phyloP scores from a whole-genome alignment of 2,888 invertebrate species.

The Troglohyphantes excavatus region DNA sequence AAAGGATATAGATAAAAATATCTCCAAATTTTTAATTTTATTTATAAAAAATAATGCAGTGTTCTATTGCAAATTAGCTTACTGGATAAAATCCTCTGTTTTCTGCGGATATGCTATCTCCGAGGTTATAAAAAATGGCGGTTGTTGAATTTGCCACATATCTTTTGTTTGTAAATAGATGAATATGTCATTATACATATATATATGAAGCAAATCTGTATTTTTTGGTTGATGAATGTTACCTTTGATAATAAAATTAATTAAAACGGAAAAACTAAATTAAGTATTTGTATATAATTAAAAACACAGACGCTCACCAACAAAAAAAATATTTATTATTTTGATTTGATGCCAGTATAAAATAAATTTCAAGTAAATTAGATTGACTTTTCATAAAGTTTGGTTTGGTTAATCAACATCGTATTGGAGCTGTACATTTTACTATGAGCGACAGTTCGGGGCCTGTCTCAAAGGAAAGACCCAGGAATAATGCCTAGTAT shows the following conservation, averaged over 20 bases:
- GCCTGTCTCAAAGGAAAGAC: too few relatives aligned
- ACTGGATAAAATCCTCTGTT: constrained; percentile 3
- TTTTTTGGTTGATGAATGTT: background rate
- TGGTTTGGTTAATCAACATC: too few relatives aligned
- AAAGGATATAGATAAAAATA: background rate
- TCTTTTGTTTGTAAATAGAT: background rate
- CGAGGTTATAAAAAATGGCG: constrained; percentile 60
- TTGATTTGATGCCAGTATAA: constrained; percentile 26
- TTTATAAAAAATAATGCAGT: background rate
- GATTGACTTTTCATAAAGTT: too few relatives aligned
- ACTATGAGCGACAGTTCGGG: too few relatives aligned
- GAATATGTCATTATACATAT: background rate
- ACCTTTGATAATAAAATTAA: background rate
- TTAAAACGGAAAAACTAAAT: background rate
- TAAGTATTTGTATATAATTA: background rate
- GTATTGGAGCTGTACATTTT: too few relatives aligned
- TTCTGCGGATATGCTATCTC: constrained; percentile 44
- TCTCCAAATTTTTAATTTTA: background rate
- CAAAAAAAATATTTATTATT: background rate
- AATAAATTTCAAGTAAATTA: too few relatives aligned
- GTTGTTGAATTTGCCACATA: constrained; percentile 47
- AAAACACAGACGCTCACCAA: constrained; percentile 23
- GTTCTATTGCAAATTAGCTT: background rate
- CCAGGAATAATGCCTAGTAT: too few relatives aligned
- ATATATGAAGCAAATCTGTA: background rate